Conservation (phyloP, 2,113 vertebrate genomes). For the Perca flavescens region DNA sequence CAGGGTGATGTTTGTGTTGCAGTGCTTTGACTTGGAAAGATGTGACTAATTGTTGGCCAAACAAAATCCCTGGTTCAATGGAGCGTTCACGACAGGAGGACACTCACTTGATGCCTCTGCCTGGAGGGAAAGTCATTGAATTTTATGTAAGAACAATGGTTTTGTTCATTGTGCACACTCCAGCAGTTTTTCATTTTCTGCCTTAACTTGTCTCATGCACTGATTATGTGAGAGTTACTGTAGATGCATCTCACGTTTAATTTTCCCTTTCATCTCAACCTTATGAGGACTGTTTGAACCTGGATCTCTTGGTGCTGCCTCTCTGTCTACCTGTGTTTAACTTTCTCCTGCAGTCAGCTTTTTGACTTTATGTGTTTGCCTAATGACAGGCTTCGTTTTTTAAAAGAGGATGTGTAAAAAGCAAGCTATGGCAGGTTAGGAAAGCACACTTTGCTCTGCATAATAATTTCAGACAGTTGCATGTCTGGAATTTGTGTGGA, state of each 20-base stretch:
- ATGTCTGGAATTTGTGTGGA: slow-evolving; percentile 31
- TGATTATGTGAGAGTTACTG: slow-evolving; percentile 50
- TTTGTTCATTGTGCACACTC: neutral
- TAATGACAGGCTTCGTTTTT: slow-evolving; percentile 69
- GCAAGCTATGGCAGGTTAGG: slow-evolving; percentile 37
- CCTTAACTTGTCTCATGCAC: slow-evolving; percentile 17
- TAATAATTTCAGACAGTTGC: slow-evolving; percentile 41
- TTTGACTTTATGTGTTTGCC: slow-evolving; percentile 51
- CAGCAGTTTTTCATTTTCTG: slow-evolving; percentile 4
- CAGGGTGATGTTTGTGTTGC: slow-evolving; percentile 31
- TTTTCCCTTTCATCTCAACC: neutral
- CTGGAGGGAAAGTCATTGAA: slow-evolving; percentile 10
- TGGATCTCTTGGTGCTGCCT: slow-evolving; percentile 40
- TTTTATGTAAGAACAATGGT: neutral
- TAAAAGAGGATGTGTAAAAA: slow-evolving; percentile 45
- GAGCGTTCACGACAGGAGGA: slow-evolving; percentile 32
- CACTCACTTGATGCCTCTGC: neutral
- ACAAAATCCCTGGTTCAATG: slow-evolving; percentile 50
- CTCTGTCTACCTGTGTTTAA: slow-evolving; percentile 41
- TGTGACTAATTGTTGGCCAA: slow-evolving; percentile 65
- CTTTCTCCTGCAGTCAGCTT: slow-evolving; percentile 64
- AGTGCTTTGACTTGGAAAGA: slow-evolving; percentile 46
- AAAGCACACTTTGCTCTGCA: slow-evolving; percentile 37
- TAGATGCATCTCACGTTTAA: slow-evolving; percentile 9
- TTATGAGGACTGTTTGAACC: slow-evolving; percentile 22